Evolutionary conservation across 2,888 invertebrate genomes (phyloP), one percentile per base, ranked within the genome.

Genomic region (Drosophila borborema): DNA sequence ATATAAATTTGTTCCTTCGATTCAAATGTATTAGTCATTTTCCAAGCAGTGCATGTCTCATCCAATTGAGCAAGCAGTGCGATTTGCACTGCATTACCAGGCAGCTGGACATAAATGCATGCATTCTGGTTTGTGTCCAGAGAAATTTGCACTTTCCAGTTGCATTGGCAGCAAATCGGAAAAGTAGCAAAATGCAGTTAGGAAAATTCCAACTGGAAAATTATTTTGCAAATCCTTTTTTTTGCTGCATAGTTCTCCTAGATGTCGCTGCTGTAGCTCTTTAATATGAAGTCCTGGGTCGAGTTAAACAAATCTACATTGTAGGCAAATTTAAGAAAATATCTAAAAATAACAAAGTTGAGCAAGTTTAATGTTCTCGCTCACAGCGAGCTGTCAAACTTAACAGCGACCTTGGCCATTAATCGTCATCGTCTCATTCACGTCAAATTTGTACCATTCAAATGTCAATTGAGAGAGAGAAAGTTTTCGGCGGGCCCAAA

Each of bases 331-430:
- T 69, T 45, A 64, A 79, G 34, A 8, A n/a, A 2, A 31, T 3
- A 12, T 12, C 38, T 9, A 31, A 58, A 60, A 63, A 48, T 10
- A 58, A 70, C 43, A 28, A 38, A 62, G n/a, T 51, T 34, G 1
- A 34, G 34, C 16, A 60, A 74, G 41, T 40, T 68, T 65, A 41
- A 40, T 12, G 36, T 36, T 23, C 49, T 51, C 34, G 58, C 34
- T 12, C 56, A 40, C 64, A 64, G 48, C 48, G 64, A 80, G 74
- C 77, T 87, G 85, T 81, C 81, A 83, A 77, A 77, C 70, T 77
- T 75, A 71, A 79, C 78, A 79, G 54, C 91, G 92, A 91, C 91
- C 91, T 91, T 91, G 91, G 78, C 86, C 82, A 90, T 90, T 91
- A 92, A 90, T 91, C 85, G 78, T 90, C 63, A 63, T 36, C 60